Evolutionary conservation across 2,797 vertebrate genomes (phyloP).

Genomic region (Limosa lapponica): DNA sequence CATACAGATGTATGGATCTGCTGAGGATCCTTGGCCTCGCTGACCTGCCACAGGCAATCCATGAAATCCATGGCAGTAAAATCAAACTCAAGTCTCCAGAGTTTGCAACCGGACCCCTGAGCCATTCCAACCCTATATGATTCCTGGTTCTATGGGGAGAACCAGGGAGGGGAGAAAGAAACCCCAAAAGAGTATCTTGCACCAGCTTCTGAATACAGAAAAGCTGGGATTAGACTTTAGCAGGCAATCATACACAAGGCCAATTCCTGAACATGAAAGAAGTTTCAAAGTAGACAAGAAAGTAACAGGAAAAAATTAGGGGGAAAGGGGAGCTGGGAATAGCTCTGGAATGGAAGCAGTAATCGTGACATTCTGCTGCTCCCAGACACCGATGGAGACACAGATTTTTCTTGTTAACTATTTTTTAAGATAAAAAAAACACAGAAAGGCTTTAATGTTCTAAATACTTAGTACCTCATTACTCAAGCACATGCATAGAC

Average conservation of each 20-base stretch:
- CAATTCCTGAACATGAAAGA: neutral
- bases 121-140: neutral
- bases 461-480: neutral
- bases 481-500: neutral
- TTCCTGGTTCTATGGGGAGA: neutral
- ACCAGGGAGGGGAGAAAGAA: fast-evolving
- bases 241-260: neutral
- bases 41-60: neutral
- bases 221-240: neutral
- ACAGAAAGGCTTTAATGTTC: neutral
- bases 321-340: neutral
- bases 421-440: neutral
- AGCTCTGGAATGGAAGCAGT: neutral
- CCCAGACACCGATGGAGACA: neutral
- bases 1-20: neutral
- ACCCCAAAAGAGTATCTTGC: neutral
- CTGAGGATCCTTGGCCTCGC: neutral
- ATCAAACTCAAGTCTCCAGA: neutral
- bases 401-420: neutral
- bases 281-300: neutral
- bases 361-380: neutral
- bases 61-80: neutral
- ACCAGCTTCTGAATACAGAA: neutral
- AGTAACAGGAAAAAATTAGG: neutral
- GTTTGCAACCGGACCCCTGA: neutral